Evolutionary conservation across 2,888 invertebrate genomes (phyloP), one percentile per base, ranked within the genome.

Genomic region (Torymus texanus): DNA sequence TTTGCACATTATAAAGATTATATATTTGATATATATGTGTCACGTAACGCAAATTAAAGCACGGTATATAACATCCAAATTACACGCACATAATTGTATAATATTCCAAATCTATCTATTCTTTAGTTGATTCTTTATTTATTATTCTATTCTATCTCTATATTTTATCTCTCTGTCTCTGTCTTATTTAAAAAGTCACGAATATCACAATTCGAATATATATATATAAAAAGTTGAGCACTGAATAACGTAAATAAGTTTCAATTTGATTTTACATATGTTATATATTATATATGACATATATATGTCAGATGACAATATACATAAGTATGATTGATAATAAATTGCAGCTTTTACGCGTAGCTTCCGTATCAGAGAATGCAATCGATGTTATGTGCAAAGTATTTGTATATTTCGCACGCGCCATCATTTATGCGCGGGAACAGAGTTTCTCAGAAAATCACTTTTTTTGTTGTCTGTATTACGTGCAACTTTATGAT

Each of bases 1-100:
- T 67, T 65, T 41, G 59, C 75, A 79, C 70, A 70, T 70, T 63
- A 66, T 50, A 16, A 50, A 16, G 41, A 29, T 70, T 56, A 55
- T 58, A 29, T 75, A 51, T n/a, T 51, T 65, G 41, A 5, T 50
- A 21, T 50, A 21, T 66, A 51, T n/a, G 16, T 65, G 16, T 56
- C 63, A 62, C 56, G 53, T 55, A 74, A 61, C 24, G 16, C 24
- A 70, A 51, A 11, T 58, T 63, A 8, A 73, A 67, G 72, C 72
- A 73, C 77, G 51, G 21, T 70, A 71, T 66, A 41, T 41, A 12
- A 66, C 41, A 72, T 66, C 55, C 29, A 53, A 21, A 41, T 61
- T 61, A 66, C n/a, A 66, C 55, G 66, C 72, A 78, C 78, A 65
- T 72, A 59, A 14, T 66, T 67, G 50, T 62, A 68, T 62, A 59